These are phyloP conservation scores for Rhagium mordax DNA, from an alignment of 2,888 invertebrate species.

Conservation along the genomic window DNA sequence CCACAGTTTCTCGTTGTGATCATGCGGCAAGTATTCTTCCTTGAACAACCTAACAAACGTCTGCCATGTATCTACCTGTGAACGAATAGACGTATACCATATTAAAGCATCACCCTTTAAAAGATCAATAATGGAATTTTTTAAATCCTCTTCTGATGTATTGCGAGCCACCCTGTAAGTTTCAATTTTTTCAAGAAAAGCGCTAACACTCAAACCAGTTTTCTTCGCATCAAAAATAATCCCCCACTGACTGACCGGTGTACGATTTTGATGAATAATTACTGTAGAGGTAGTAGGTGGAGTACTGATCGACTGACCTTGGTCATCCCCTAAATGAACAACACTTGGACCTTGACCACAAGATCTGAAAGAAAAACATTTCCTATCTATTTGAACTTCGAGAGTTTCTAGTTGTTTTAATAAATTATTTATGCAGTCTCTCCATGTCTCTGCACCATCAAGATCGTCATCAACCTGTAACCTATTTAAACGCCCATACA, in stretches of 20 bases:
- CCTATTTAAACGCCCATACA: not conserved
- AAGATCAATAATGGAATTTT: not conserved
- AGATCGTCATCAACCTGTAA: not conserved
- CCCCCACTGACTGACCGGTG: not conserved
- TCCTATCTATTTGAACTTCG: not conserved
- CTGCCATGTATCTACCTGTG: not conserved
- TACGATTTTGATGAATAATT: not conserved
- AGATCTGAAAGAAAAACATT: not conserved
- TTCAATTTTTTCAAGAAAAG: constrained; percentile 1
- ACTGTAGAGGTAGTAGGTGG: not conserved
- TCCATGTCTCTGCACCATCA: not conserved
- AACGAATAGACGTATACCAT: not conserved
- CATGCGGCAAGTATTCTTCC: not conserved
- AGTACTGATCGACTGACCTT: not conserved
- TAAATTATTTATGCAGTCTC: not conserved
- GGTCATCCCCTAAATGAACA: not conserved
- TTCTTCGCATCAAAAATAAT: not conserved
- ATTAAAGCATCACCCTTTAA: not conserved
- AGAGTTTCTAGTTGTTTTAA: not conserved
- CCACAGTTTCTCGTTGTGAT: not conserved
- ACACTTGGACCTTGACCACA: not conserved
- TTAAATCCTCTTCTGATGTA: not conserved
- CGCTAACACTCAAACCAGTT: not conserved
- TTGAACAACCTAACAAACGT: not conserved
- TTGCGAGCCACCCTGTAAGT: not conserved